Base-by-base conservation (phyloP, 2,113 vertebrate species). In the Cariama cristata region DNA sequence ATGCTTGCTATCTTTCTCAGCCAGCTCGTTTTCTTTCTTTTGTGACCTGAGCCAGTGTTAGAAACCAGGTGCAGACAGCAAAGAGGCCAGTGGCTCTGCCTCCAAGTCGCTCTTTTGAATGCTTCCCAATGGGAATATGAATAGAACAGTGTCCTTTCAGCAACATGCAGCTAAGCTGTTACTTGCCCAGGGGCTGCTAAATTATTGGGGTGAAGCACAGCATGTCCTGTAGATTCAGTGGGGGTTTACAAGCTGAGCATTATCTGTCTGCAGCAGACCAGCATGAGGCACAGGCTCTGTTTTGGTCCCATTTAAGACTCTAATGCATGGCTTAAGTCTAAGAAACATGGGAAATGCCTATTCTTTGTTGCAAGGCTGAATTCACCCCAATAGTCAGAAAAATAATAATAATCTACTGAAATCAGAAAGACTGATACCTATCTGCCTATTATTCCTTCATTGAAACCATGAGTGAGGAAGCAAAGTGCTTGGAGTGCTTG, bases 211-310 rank as follows among this genome's bases (percentile, higher is more conserved):
- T 90, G 85, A 95, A 86, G 32, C 12, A 1, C 30, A 32, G 27
- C 60, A 59, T 53, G 35, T 94, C 55, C 79, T 66, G 38, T 56
- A 72, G 35, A 59, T 92, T 69, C 62, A 91, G 28, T 80, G 24
- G 49, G 38, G 33, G 23, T 55, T 84, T 92, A 56, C 69, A 82
- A 85, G 42, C 84, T 40, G 53, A 94, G 53, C 27, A n/a, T 72
- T 95, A 72, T 87, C 81, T 87, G 30, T 80, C 69, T 84, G 68
- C 76, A 93, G 47, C 84, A 95, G 80, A 74, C 71, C 63, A 91
- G 52, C 4, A 2, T 45, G 64, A 80, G 52, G 49, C 49, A 69
- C 27, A 47, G 56, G 22, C 53, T 67, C 80, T 71, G 44, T 62
- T 94, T 77, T 86, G 49, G 49, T 88, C 45, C 22, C 56, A 19